phyloP scores from a whole-genome alignment of 2,888 invertebrate species.

The Slavum lentiscoides region DNA sequence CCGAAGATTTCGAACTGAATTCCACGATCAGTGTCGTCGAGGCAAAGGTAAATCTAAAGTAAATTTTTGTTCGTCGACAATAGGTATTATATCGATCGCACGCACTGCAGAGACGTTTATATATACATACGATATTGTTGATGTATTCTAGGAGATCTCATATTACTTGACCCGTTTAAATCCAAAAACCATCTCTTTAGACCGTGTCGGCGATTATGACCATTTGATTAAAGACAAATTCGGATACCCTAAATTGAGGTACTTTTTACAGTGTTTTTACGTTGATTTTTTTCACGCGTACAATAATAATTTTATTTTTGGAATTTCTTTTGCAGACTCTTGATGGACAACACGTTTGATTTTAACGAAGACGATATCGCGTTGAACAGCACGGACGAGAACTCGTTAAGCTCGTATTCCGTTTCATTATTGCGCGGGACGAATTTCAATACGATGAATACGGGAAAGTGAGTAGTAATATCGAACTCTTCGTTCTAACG shows the following conservation, averaged over 20 bases:
- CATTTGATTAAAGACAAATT: constrained; percentile 24
- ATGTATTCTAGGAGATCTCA: not conserved
- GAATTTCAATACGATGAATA: not conserved
- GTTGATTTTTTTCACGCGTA: not conserved
- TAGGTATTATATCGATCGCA: no score
- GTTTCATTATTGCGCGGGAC: not conserved
- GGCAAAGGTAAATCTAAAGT: constrained; percentile 10
- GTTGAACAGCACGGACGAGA: not conserved
- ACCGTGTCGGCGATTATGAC: not conserved
- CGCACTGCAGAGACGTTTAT: no score
- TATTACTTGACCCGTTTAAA: not conserved
- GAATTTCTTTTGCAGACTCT: not conserved
- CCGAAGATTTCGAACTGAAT: not conserved
- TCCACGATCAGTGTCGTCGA: not conserved
- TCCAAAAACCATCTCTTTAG: not conserved
- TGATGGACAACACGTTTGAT: constrained; percentile 16
- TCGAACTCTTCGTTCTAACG: no score
- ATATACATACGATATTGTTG: no score
- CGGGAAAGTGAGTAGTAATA: not conserved
- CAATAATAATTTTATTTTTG: not conserved
- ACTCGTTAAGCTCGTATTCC: constrained; percentile 3
- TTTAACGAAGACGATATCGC: not conserved
- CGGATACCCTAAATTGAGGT: constrained; percentile 37
- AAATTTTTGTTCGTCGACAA: not conserved
- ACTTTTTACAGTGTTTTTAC: not conserved